Evolutionary conservation across 2,888 invertebrate genomes (phyloP), one percentile per base, ranked within the genome.

Genomic region (Phymatocera aterrima): DNA sequence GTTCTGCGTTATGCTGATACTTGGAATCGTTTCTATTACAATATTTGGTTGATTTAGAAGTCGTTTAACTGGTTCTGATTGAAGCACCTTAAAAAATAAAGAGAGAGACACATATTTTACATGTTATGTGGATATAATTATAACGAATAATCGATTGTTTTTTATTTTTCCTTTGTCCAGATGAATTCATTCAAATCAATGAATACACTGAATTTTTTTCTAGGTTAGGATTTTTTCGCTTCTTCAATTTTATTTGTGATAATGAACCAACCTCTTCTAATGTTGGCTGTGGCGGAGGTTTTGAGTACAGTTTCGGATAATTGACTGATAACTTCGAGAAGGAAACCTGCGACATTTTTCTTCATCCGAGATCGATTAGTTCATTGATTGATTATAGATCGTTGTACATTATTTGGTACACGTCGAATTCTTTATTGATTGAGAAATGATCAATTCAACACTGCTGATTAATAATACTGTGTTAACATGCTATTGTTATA

Each of bases 1-100:
- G 37, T 57, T 57, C 15, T 54, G 4, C 0, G 34, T 1, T 4
- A 24, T 15, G 5, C 40, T 15, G n/a, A 21, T 40, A 8, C 79
- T 81, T 0, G 88, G 86, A 24, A 88, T 81, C 1, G 87, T 84
- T 77, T 86, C 86, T 34, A 89, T 85, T 28, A 88, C 79, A 34
- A 89, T 86, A 65, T 90, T 89, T 12, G 89, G 89, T 57, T 88
- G 88, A 78, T 83, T 88, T n/a, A 89, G 83, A 4, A 90, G 83
- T 21, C 88, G 83, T 79, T 87, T 86, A 1, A 89, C 88, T 6
- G 87, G 82, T 6, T 88, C 88, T 0, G 89, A 88, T 40, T 88
- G 84, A 4, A 90, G 79, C 1, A 89, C 84, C 88, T 90, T 61
- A 48, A 43, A 34, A 43, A 12, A 3, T 54, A 24, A 12, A 43